Evolutionary conservation across 2,113 vertebrate species (phyloP).

Genomic region (Gymnorhina tibicen): DNA sequence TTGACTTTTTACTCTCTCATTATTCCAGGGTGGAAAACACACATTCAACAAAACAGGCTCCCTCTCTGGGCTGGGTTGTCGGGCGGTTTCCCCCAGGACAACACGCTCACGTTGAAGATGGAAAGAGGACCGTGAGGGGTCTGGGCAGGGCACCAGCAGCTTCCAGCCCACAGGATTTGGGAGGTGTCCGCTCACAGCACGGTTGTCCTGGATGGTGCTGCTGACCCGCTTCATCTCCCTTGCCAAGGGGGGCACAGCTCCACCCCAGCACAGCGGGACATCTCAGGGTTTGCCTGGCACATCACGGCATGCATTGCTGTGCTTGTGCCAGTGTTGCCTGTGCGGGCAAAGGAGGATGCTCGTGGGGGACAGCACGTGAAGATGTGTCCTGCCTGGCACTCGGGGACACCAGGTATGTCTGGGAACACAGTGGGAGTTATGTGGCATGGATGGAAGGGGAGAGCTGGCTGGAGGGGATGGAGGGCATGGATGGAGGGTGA

Average conservation of each 20-base stretch:
- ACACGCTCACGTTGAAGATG: rapidly evolving
- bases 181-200: rapidly evolving
- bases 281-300: not conserved
- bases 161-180: not conserved
- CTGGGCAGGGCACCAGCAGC: not conserved
- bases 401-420: not conserved
- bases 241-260: not conserved
- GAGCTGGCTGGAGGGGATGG: not conserved
- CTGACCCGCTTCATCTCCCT: not conserved
- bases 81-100: not conserved
- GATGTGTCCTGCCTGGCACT: not conserved
- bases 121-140: not conserved
- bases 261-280: rapidly evolving
- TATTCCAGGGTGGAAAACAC: conserved; percentile 32
- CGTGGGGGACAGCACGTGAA: rapidly evolving
- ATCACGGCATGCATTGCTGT: rapidly evolving
- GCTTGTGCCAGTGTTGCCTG: not conserved
- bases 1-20: not conserved
- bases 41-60: not conserved
- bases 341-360: not conserved
- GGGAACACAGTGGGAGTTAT: not conserved
- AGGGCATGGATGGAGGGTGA: not conserved
- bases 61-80: rapidly evolving
- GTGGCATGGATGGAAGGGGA: not conserved
- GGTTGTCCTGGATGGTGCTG: not conserved